Evolutionary conservation across 2,888 invertebrate genomes (phyloP).

Genomic region (Heliconius ismenius): DNA sequence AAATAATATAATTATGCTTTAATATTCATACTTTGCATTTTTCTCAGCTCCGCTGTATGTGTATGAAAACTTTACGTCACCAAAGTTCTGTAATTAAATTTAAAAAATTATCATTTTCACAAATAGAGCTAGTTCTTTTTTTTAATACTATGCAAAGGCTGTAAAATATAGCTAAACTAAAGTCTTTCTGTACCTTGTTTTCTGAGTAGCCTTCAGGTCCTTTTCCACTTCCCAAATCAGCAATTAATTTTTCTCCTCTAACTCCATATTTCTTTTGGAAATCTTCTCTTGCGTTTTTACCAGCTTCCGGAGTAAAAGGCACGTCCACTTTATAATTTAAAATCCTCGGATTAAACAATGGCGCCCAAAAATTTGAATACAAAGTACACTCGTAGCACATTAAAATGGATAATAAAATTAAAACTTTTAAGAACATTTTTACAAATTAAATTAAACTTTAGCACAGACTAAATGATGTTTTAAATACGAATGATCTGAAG

Average conservation of each 20-base stretch:
- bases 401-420: conserved; percentile 48
- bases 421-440: conserved; percentile 45
- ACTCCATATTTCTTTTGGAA: conserved; percentile 59
- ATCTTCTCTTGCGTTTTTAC: conserved; percentile 51
- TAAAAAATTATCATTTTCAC: not conserved
- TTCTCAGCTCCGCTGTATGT: conserved; percentile 54
- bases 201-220: conserved; percentile 46
- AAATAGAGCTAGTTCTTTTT: not conserved
- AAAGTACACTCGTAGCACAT: conserved; percentile 51
- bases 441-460: conserved; percentile 6
- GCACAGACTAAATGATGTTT: conserved; percentile 30
- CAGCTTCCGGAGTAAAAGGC: conserved; percentile 59
- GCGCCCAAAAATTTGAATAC: conserved; percentile 74
- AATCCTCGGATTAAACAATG: conserved; percentile 62
- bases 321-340: conserved; percentile 66
- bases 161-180: not conserved
- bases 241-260: conserved; percentile 63
- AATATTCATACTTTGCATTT: conserved; percentile 30
- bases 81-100: conserved; percentile 56
- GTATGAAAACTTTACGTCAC: conserved; percentile 62
- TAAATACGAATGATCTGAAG: conserved; percentile 45
- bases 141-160: not conserved
- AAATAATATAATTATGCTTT: conserved; percentile 3
- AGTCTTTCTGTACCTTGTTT: conserved; percentile 49
- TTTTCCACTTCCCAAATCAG: conserved; percentile 64